Base-by-base conservation (phyloP, 2,113 vertebrate species). In the Oncorhynchus nerka region DNA sequence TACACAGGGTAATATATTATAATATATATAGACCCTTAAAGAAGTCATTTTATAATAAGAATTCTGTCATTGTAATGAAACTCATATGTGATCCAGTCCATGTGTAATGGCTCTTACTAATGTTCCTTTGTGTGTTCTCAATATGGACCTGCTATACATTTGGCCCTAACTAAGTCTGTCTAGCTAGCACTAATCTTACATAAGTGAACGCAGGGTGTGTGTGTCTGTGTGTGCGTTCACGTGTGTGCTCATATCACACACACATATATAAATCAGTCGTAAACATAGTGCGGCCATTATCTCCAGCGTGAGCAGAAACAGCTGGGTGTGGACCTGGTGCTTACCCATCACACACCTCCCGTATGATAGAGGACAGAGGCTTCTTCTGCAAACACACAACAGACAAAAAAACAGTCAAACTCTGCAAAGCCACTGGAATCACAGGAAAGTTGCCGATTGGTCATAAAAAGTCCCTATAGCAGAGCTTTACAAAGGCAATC, bases 321-420 rank as follows among this genome's bases (percentile, higher is more conserved):
- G 19, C 13, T 1, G 26, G 15, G 28, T 75, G 11, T 71, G 75
- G 55, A 26, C 24, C 20, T 51, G 4, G 75, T 45, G 34, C 97
- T 95, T 91, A 99, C 98, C 98, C 97, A 68, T 99, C 97, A 85
- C 98, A 99, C 39, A 99, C 98, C 86, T 99, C 98, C 86, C 97
- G 95, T 89, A 99, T 95, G 80, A 99, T 95, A 70, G 97, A 98
- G 5, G 96, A 95, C 88, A 99, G 91, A 48, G 97, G 96, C 85
- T 96, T 95, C 93, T 99, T 99, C 98, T 99, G 92, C n/a, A 83
- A 84, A 87, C 3, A 84, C 9, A 86, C 62, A 84, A 68, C 2
- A 75, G 39, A 8, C 9, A 66, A 34, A 16, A 5, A 71, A 16
- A 16, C 68, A 13, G 61, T 12, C 11, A 70, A 9, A 62, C 4